These are phyloP conservation scores for Onychomys arenicola DNA, from an alignment of 2,797 vertebrate species.

Conservation along the genomic window DNA sequence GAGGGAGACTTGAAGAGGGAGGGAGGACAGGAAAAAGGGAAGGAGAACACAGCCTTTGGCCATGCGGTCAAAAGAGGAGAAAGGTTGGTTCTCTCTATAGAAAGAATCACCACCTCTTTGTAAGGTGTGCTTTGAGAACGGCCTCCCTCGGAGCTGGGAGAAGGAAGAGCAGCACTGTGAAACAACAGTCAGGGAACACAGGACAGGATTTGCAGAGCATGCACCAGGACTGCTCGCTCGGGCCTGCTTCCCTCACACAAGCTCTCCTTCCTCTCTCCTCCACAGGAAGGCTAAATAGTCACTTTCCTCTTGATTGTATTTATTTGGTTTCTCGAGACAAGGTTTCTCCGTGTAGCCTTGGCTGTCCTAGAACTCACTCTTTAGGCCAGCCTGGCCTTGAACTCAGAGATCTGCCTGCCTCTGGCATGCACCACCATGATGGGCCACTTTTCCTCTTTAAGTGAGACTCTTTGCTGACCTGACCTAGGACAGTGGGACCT, in stretches of 20 bases:
- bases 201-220: neutral
- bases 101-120: neutral
- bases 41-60: neutral
- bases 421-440: neutral
- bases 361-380: neutral
- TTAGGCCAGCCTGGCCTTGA: neutral
- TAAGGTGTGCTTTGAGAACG: slow-evolving; percentile 29
- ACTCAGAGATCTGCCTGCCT: neutral
- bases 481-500: neutral
- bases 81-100: neutral
- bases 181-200: too few relatives aligned
- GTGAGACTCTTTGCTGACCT: neutral
- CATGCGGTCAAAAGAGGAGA: neutral
- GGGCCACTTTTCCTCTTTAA: neutral
- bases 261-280: neutral
- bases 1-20: neutral
- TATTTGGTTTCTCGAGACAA: neutral
- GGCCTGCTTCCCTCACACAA: neutral
- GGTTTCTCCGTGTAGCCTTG: neutral
- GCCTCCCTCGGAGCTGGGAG: neutral
- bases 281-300: too few relatives aligned
- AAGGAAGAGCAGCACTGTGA: fast-evolving
- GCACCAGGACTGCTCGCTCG: fast-evolving
- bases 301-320: neutral
- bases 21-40: neutral